Conservation (phyloP, 2,888 invertebrate species). For the Timandra comae region DNA sequence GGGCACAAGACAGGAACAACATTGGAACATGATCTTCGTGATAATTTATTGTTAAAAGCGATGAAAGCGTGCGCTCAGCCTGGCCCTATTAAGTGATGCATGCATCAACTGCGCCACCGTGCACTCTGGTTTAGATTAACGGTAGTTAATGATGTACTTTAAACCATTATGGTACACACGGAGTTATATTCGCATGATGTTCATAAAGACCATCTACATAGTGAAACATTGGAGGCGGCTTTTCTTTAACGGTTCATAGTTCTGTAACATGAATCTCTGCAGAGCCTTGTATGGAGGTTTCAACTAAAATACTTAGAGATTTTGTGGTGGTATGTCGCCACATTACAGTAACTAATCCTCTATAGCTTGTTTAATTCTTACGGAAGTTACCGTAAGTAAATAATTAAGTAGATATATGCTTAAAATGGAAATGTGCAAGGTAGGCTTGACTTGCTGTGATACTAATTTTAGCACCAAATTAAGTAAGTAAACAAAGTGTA, state of each 20-base stretch:
- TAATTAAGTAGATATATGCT: too few species aligned
- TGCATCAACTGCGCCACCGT: slow-evolving; percentile 35
- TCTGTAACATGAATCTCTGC: too few species aligned
- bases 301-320: too few species aligned
- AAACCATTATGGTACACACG: slow-evolving; percentile 14
- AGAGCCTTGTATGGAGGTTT: too few species aligned
- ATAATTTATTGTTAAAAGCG: slow-evolving; percentile 64
- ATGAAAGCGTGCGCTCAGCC: slow-evolving; percentile 52
- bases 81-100: slow-evolving; percentile 50
- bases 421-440: too few species aligned
- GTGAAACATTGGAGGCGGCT: slow-evolving; percentile 8
- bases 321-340: too few species aligned
- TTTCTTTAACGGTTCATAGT: slow-evolving; percentile 7
- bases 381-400: too few species aligned
- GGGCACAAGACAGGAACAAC: slow-evolving; percentile 43
- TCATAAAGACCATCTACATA: slow-evolving; percentile 13
- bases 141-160: slow-evolving; percentile 33
- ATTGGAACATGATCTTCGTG: slow-evolving; percentile 65
- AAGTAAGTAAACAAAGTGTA: too few species aligned
- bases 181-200: slow-evolving; percentile 10
- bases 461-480: too few species aligned
- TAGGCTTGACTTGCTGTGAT: too few species aligned
- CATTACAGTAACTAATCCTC: too few species aligned
- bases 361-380: too few species aligned
- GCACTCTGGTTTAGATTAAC: slow-evolving; percentile 32